Evolutionary conservation across 2,888 invertebrate genomes (phyloP).

Genomic region (Callosobruchus maculatus): DNA sequence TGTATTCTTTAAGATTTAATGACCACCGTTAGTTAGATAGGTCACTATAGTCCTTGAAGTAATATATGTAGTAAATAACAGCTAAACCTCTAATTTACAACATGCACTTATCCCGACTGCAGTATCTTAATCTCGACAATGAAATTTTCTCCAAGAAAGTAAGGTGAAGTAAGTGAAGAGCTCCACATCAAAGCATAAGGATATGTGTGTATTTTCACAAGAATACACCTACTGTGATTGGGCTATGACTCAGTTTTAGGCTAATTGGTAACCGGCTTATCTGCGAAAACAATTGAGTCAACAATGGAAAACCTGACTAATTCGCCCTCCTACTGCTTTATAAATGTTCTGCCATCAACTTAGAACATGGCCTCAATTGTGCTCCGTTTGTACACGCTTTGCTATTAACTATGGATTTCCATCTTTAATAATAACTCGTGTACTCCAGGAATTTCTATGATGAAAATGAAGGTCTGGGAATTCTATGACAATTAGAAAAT

Average conservation of each 20-base stretch:
- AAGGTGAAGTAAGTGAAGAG: too few relatives aligned
- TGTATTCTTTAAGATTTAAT: too few relatives aligned
- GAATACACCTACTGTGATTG: not conserved
- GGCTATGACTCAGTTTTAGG: not conserved
- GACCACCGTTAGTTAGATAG: too few relatives aligned
- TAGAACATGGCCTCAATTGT: not conserved
- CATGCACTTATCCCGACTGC: too few relatives aligned
- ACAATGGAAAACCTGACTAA: not conserved
- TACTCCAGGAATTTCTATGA: not conserved
- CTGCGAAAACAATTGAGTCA: not conserved
- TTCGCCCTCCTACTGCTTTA: not conserved
- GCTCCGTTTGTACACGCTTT: not conserved
- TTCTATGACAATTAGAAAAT: too few relatives aligned
- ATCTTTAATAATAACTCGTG: not conserved
- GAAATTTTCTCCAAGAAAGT: too few relatives aligned
- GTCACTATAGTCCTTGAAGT: too few relatives aligned
- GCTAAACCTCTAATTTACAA: too few relatives aligned
- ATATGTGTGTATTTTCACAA: not conserved
- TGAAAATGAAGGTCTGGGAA: not conserved
- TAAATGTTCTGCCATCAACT: not conserved
- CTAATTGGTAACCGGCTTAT: not conserved
- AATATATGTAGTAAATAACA: too few relatives aligned
- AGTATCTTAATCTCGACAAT: too few relatives aligned
- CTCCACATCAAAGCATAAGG: too few relatives aligned
- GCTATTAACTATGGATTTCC: not conserved